Percentiles rank a stretch among this genome's conserved stretches.
These are phyloP conservation scores for Probaryconus sp. DNA, from an alignment of 1,140 invertebrate species.

Conservation along the genomic window DNA sequence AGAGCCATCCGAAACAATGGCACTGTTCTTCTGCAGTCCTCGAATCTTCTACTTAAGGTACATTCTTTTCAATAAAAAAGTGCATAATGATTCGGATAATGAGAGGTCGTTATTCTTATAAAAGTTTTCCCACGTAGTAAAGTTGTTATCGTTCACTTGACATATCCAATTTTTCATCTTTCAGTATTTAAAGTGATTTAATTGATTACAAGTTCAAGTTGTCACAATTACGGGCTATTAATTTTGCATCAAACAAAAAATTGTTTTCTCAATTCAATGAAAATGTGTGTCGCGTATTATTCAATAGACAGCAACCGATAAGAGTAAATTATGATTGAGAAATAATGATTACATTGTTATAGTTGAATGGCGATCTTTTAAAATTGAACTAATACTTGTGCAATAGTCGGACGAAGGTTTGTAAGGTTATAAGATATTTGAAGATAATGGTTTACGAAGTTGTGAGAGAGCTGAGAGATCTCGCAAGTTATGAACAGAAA, in stretches of 20 bases:
- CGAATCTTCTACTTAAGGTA: neutral
- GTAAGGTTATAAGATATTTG: constrained; percentile 20
- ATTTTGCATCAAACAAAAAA: no score
- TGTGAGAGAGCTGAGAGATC: constrained; percentile 26
- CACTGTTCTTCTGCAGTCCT: constrained; percentile 12
- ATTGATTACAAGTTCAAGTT: constrained; percentile 1
- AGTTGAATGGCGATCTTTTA: neutral
- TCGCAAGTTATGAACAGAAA: constrained; percentile 62
- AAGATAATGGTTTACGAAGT: constrained; percentile 41
- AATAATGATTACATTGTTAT: no score
- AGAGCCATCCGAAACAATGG: constrained; percentile 31
- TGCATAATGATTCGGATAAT: constrained; percentile 28
- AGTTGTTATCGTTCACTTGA: constrained; percentile 5
- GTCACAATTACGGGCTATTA: no score
- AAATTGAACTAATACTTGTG: constrained; percentile 2
- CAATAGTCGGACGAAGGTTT: constrained; percentile 5
- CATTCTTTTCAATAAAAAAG: constrained; percentile 19
- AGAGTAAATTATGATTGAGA: no score
- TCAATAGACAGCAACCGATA: no score
- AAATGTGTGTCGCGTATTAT: no score
- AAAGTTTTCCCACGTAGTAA: constrained; percentile 22
- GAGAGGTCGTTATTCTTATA: constrained; percentile 24
- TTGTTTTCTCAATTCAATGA: no score
- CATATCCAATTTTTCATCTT: neutral
- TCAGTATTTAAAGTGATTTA: neutral